Conservation (phyloP, 2,888 invertebrate genomes). For the Enoplolaimus lenunculus region DNA sequence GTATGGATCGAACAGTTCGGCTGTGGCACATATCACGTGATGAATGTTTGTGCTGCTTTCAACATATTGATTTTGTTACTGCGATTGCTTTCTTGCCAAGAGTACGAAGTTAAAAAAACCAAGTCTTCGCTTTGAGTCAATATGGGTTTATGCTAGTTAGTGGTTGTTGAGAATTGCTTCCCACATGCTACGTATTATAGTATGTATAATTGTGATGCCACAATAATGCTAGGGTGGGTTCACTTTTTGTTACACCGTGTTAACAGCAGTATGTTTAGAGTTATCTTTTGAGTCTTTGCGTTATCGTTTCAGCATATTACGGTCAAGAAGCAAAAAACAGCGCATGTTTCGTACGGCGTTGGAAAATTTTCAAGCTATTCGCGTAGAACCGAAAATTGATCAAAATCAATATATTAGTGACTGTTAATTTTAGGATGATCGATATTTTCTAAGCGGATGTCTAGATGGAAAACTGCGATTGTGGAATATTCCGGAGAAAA, state of each 20-base stretch:
- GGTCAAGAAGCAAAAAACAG: not conserved
- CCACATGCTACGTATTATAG: too few relatives aligned
- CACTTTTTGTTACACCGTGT: too few relatives aligned
- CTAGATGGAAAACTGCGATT: slow-evolving; percentile 91
- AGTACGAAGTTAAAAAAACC: too few relatives aligned
- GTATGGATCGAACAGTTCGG: slow-evolving; percentile 94
- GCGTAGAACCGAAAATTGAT: not conserved
- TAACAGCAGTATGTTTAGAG: too few relatives aligned
- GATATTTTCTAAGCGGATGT: slow-evolving; percentile 88
- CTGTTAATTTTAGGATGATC: slow-evolving; percentile 49
- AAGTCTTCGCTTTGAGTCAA: not conserved
- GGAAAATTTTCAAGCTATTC: slow-evolving; percentile 1
- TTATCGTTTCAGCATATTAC: not conserved
- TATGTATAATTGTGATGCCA: too few relatives aligned
- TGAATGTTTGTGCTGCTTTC: slow-evolving; percentile 95
- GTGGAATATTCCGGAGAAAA: slow-evolving; percentile 99
- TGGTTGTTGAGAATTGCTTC: too few relatives aligned
- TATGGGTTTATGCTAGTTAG: too few relatives aligned
- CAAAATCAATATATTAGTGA: too few relatives aligned
- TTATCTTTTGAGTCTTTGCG: not conserved
- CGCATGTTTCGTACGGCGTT: not conserved
- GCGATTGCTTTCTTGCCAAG: slow-evolving; percentile 95
- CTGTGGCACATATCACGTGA: slow-evolving; percentile 93
- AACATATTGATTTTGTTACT: slow-evolving; percentile 96
- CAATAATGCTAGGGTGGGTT: too few relatives aligned